Base-by-base conservation (phyloP, 2,113 vertebrate genomes). In the Vulpes lagopus region DNA sequence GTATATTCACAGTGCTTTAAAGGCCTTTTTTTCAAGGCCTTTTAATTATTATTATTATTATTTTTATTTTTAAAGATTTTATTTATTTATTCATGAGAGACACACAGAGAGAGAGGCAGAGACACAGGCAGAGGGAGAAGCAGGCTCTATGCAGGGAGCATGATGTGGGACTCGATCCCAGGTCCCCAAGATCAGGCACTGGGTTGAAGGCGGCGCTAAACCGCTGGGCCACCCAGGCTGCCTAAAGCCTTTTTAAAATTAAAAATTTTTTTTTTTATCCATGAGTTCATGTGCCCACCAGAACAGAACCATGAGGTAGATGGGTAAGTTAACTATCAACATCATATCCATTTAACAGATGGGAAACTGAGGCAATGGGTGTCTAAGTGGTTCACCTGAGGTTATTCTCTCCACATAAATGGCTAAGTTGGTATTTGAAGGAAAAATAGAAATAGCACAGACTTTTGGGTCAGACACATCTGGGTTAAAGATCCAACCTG, bases 351-450 rank as follows among this genome's bases (percentile, higher is more conserved):
- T 89, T 94, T 94, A 43, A 86, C 35, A 89, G 35, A 79, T 30
- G 38, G 27, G 67, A 93, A 88, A 57, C 5, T 5, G n/a, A 90
- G 81, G 32, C 43, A 80, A 20, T 11, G 12, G n/a, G 51, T 62
- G 27, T 23, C 73, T 84, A 91, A 60, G 12, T 43, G 80, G 53
- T 85, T 57, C 22, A 4, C 20, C 35, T n/a, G 73, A 49, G 6
- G 8, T 84, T 74, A 93, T 27, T 94, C n/a, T 87, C 78, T 90
- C 67, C 85, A 23, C 15, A 30, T 78, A 60, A 84, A 80, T 85
- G 82, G 38, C 11, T 51, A 53, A 67, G 9, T 20, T 85, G 78
- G 57, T 11, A 32, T 43, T 53, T 81, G 59, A 60, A 65, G 59
- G 32, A 92, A 27, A 74, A 19, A 30, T 14, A 57, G 89, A 74